Evolutionary conservation across 1,140 invertebrate species (phyloP), one percentile per base, ranked within the genome.

Genomic region (Macrocentrus cingulum): DNA sequence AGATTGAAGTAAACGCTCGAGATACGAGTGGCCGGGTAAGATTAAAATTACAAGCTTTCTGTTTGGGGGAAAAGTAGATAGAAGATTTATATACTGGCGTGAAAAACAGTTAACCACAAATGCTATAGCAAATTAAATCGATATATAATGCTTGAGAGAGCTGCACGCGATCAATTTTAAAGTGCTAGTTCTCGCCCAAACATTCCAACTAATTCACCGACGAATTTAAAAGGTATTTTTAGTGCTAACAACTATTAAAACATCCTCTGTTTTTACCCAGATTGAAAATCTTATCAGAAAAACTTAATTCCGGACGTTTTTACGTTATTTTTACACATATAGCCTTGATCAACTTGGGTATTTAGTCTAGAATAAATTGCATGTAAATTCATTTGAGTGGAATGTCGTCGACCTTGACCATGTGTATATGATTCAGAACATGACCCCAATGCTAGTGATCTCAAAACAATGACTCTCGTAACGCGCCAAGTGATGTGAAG

Each of bases 21-120:
- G 80, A 81, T 39, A 61, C 64, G 39, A 80, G 76, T 59, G 80
- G 80, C 44, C 67, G 80, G 62, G 80, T 81, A 51, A 77, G 36
- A 15, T n/a, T 39, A 3, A n/a, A 11, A 39, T 39, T 8, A 44
- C 1, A 16, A 19, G 18, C 2, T 2, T 44, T n/a, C 15, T 44
- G 6, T 19, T 18, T 0, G 2, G 22, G 7, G 7, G 3, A 41
- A n/a, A n/a, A n/a, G n/a, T n/a, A n/a, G n/a, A n/a, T n/a, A n/a
- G n/a, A n/a, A n/a, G n/a, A n/a, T n/a, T n/a, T n/a, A n/a, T n/a
- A n/a, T n/a, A n/a, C n/a, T n/a, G n/a, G n/a, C n/a, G n/a, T n/a
- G n/a, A n/a, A n/a, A n/a, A n/a, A n/a, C n/a, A n/a, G n/a, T n/a
- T n/a, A 29, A 9, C 25, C 9, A 29, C 9, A 29, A 5, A 29